Base-by-base conservation (phyloP, 2,113 vertebrate species). In the Tenebrosternarchus preto region DNA sequence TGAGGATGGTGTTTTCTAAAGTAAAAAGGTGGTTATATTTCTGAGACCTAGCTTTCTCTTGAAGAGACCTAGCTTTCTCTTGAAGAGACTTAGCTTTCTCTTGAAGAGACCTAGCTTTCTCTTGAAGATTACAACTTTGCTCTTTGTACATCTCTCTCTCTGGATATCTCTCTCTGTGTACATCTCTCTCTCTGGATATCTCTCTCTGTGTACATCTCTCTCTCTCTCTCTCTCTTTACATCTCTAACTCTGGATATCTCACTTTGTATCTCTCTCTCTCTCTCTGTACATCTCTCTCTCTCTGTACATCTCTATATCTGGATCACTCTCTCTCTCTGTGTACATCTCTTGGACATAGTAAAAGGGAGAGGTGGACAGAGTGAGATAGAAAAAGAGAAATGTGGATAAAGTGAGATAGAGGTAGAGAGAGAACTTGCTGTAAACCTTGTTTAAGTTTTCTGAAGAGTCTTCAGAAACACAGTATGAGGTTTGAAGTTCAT, bases 391-490 rank as follows among this genome's bases (percentile, higher is more conserved):
- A 29, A 46, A 76, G 20, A 15, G 22, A 57, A 19, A 64, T 66
- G 71, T 46, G 50, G 76, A 70, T 20, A 46, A 29, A 70, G 9
- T 63, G 73, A 66, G 36, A 56, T 2, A 57, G 24, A 57, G 15
- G 7, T 2, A 29, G 36, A 2, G 5, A 59, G 29, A 20, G 16
- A 61, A 59, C 56, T 59, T 50, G 8, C 43, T 50, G 43, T 15
- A 50, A 50, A 15, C 8, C 39, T 43, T 43, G 6, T 43, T 43
- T 15, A 50, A 50, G 43, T 50, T 50, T 50, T 12, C 12, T 50
- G 43, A 15, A 50, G 43, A 15, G 15, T 12, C 43, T 50, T 50
- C 43, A 50, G 43, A 50, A 50, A 50, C 39, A 46, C 43, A 11
- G 11, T 50, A 50, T 50, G 43, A 50, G 12, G 11, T 15, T 0